Conservation (phyloP, 2,888 invertebrate species). For the Drosophila barbarae region DNA sequence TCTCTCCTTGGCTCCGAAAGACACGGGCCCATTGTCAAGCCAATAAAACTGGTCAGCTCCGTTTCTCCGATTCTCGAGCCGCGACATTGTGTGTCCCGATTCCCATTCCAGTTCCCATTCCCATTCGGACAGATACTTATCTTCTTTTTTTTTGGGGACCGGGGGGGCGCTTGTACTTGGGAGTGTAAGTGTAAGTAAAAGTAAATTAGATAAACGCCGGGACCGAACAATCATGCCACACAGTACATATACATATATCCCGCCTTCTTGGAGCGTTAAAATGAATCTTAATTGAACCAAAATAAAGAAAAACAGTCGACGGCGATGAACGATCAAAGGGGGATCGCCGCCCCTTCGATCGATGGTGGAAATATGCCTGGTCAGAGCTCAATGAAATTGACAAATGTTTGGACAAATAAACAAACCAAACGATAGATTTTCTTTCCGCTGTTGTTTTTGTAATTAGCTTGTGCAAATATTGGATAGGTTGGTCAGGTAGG, state of each 20-base stretch:
- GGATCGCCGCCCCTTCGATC: slow-evolving; percentile 32
- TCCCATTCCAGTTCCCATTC: slow-evolving; percentile 10
- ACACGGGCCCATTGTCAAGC: slow-evolving; percentile 71
- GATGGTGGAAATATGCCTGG: slow-evolving; percentile 61
- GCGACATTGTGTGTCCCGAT: slow-evolving; percentile 20
- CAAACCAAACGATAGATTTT: slow-evolving; percentile 58
- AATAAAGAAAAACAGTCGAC: slow-evolving; percentile 43
- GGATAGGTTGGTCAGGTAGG: slow-evolving; percentile 36
- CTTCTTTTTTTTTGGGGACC: slow-evolving; percentile 24
- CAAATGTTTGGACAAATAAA: slow-evolving; percentile 73
- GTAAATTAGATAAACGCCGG: slow-evolving; percentile 71
- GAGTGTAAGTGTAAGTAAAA: slow-evolving; percentile 65
- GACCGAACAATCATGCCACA: slow-evolving; percentile 63
- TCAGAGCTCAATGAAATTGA: slow-evolving; percentile 73
- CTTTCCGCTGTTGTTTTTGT: slow-evolving; percentile 57
- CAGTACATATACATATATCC: slow-evolving; percentile 3
- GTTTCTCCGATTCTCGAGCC: slow-evolving; percentile 21
- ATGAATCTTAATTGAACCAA: slow-evolving; percentile 70
- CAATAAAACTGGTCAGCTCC: slow-evolving; percentile 56
- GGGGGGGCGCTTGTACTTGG: slow-evolving; percentile 57
- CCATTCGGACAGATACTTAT: slow-evolving; percentile 27
- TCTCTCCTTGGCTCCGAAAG: slow-evolving; percentile 3
- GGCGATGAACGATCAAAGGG: slow-evolving; percentile 56
- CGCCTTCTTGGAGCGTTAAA: slow-evolving; percentile 49
- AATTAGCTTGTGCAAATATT: slow-evolving; percentile 70